Percentiles rank a stretch among this genome's conserved stretches.
Conservation (phyloP, 2,797 vertebrate genomes). For the Sphenodon punctatus region DNA sequence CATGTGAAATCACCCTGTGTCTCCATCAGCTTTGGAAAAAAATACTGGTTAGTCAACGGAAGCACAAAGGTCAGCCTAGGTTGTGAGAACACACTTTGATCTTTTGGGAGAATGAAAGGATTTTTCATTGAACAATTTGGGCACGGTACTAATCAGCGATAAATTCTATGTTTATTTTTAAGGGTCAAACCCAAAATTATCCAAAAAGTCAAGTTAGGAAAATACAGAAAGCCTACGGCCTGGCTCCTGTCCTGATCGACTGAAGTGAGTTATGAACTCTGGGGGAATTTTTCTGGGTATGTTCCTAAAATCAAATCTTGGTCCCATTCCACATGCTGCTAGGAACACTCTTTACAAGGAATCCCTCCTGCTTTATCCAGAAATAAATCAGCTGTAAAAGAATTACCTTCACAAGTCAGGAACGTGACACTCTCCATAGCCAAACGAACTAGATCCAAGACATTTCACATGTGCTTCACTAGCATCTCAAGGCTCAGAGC, state of each 20-base stretch:
- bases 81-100: background rate
- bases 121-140: background rate
- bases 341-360: slow-evolving; percentile 3
- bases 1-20: too few relatives aligned
- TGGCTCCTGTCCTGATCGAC: background rate
- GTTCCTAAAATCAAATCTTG: slow-evolving; percentile 28
- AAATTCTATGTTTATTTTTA: background rate
- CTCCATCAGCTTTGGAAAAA: background rate
- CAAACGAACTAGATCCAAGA: background rate
- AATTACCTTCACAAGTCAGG: slow-evolving; percentile 31
- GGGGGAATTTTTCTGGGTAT: background rate
- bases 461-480: background rate
- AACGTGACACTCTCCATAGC: background rate
- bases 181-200: background rate
- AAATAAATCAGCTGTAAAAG: slow-evolving; percentile 28
- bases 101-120: slow-evolving; percentile 23
- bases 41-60: background rate
- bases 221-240: background rate
- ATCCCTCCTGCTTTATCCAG: background rate
- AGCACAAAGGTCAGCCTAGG: background rate
- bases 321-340: background rate
- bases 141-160: background rate
- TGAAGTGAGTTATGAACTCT: slow-evolving; percentile 9
- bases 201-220: background rate
- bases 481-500: background rate